Evolutionary conservation across 2,113 vertebrate species (phyloP), one percentile per base, ranked within the genome.

Genomic region (Numenius arquata): DNA sequence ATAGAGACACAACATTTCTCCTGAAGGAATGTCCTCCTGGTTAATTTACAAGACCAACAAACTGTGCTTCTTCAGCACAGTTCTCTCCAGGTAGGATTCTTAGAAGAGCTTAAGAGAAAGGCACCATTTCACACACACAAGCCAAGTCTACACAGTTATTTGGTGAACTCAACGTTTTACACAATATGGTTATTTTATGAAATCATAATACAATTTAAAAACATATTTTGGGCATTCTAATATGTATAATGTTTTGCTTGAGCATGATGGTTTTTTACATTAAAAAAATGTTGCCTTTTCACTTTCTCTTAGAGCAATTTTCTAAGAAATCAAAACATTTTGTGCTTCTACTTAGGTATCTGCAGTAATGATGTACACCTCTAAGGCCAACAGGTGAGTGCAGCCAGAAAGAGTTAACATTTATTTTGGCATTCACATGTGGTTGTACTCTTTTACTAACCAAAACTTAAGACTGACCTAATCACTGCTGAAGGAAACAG

Each of bases 381-480:
- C 8, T 19, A 58, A 67, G 21, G 8, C 26, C 38, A 45, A 6
- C 74, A 87, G 55, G 12, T 45, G 52, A 56, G 4, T 26, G 34
- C 21, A 62, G 13, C 8, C 30, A 66, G 52, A 83, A 92, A 47
- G 30, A 11, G 77, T 84, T 94, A 89, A 91, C 34, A 61, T 77
- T 77, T 83, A 61, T 66, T 84, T 75, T 53, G 62, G 45, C 17
- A 50, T 66, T 56, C 47, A 62, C 13, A 41, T 4, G 17, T 45
- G 21, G 40, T 7, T 83, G 30, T 17, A 56, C 32, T 76, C 6
- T 20, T 92, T 90, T 30, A 61, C 89, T 80, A 76, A 56, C 36
- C 45, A 32, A 90, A 92, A 66, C 58, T 73, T 45, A 92, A 77
- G 76, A 81, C 50, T 95, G 95, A 93, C 85, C 82, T 91, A 97